Base-by-base conservation (phyloP, 2,888 invertebrate species). In the Rhingia rostrata region DNA sequence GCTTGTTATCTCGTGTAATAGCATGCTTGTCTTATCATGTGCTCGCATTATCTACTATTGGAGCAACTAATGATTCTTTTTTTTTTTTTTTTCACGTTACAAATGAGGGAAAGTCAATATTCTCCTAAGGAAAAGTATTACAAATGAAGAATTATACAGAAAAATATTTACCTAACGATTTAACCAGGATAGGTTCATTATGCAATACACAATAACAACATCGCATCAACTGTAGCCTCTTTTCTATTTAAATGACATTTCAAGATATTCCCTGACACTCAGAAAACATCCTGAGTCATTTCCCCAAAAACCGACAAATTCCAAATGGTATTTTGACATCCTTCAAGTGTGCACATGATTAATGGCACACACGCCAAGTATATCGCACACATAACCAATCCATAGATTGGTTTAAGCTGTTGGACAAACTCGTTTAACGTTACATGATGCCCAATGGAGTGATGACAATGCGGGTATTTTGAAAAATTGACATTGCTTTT, bases 291-390 rank as follows among this genome's bases (percentile, higher is more conserved):
- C 10, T 60, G 47, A 43, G 64, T 64, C 73, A 64, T 56, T 32
- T 63, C 33, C 7, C 53, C 32, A 41, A 37, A 35, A 63, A 49
- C 53, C 14, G 10, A 39, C 53, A 70, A 67, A 63, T 22, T 30
- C 37, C 60, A 72, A 82, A 72, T 22, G 66, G 60, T 72, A 73
- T 78, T 78, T 78, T 78, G 77, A 82, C 81, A 70, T 56, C 32
- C 37, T 72, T 63, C 49, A 30, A 51, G 14, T 54, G 61, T 41
- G 35, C 37, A 61, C 61, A 78, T 83, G 78, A 83, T 83, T 83
- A 78, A 83, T 83, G 78, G 58, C 56, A 43, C 61, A 49, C 33
- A 39, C 39, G 35, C 60, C 22, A 72, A 53, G 61, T 33, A 60
- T 37, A 43, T 41, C 47, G 66, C 64, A 45, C 35, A 43, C 32